These are phyloP conservation scores for Ovis canadensis DNA, from an alignment of 2,113 vertebrate genomes.

Conservation along the genomic window DNA sequence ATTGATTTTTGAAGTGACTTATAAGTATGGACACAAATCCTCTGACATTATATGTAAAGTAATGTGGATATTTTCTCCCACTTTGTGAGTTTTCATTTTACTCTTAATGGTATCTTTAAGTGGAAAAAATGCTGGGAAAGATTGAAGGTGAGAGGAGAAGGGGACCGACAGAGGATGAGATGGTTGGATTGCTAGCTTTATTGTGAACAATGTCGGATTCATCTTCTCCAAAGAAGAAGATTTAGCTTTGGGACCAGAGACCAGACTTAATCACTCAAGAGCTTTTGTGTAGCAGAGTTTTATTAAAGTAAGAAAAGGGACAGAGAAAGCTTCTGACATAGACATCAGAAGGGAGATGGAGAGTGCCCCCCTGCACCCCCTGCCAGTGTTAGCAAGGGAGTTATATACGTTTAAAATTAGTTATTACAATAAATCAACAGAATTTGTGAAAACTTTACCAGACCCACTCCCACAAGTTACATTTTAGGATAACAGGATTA, in stretches of 20 bases:
- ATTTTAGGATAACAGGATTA: background rate
- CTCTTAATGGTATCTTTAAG: background rate
- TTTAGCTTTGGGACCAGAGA: background rate
- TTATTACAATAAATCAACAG: background rate
- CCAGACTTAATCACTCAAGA: background rate
- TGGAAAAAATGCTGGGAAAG: background rate
- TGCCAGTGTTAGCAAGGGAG: background rate
- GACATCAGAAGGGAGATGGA: background rate
- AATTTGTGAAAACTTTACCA: background rate
- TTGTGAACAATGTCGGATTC: background rate
- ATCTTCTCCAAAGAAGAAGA: background rate
- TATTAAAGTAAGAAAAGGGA: background rate
- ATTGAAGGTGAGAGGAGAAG: background rate
- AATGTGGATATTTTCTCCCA: background rate
- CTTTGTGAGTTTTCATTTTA: background rate
- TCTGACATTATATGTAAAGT: background rate
- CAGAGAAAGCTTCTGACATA: background rate
- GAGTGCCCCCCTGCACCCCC: background rate
- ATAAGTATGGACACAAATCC: background rate
- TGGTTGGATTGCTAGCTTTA: background rate
- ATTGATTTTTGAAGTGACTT: background rate
- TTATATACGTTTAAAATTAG: background rate
- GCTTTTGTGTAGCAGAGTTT: background rate
- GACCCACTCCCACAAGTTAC: background rate
- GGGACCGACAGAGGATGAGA: background rate